Evolutionary conservation across 2,888 invertebrate species (phyloP).

Genomic region (Globia sparganii): DNA sequence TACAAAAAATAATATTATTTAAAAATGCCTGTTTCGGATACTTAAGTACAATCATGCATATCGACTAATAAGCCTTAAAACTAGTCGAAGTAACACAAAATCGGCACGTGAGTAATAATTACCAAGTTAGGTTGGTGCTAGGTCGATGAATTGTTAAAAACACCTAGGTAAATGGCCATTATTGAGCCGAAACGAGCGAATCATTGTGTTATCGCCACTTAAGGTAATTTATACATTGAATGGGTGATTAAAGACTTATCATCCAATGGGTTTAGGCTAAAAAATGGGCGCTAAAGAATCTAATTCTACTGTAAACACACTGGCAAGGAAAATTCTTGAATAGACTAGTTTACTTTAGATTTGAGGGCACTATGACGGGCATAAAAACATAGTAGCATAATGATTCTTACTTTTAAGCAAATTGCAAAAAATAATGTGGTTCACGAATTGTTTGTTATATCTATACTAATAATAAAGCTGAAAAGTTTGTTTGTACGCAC

Average conservation of each 20-base stretch:
- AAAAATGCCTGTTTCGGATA: too few species aligned
- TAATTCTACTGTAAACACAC: background rate
- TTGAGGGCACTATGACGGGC: too few species aligned
- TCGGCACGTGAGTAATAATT: background rate
- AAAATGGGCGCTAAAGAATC: background rate
- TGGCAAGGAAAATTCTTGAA: background rate
- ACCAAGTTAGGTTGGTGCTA: background rate
- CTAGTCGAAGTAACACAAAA: background rate
- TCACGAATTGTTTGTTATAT: background rate
- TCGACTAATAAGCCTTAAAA: conserved; percentile 1
- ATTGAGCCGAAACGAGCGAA: conserved; percentile 34
- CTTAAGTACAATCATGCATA: too few species aligned
- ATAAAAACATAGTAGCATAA: background rate
- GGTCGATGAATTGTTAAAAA: conserved; percentile 41
- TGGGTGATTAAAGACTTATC: conserved; percentile 42
- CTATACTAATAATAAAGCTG: too few species aligned
- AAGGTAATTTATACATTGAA: conserved; percentile 41
- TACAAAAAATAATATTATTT: too few species aligned
- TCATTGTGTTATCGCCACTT: conserved; percentile 41
- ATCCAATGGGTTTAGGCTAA: background rate
- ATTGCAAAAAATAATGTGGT: background rate
- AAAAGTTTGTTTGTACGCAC: too few species aligned
- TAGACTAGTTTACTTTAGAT: background rate
- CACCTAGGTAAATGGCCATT: conserved; percentile 41
- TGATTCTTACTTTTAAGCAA: background rate